Evolutionary conservation across 2,113 vertebrate species (phyloP).

Genomic region (Tichodroma muraria): DNA sequence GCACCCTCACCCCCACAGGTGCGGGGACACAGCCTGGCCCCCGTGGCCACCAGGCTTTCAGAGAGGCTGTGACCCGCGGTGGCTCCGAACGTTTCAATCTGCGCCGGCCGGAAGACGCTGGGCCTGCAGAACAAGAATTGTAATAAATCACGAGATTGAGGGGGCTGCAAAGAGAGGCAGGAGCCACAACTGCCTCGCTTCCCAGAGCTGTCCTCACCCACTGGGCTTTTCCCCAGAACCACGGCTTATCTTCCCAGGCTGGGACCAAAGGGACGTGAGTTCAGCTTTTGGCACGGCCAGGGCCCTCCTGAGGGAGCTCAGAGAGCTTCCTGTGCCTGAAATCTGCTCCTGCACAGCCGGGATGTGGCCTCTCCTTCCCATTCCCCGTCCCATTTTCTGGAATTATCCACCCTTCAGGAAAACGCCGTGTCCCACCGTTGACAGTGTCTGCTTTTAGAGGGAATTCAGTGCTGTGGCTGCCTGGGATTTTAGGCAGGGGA

Average conservation of each 20-base stretch:
- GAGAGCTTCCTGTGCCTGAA: not conserved
- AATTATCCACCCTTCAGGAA: not conserved
- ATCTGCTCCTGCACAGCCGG: not conserved
- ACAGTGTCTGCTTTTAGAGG: not conserved
- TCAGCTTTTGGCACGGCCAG: constrained; percentile 23
- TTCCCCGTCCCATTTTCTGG: not conserved
- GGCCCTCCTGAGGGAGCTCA: not conserved
- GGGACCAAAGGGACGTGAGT: constrained; percentile 15
- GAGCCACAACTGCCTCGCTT: not conserved
- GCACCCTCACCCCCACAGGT: not conserved
- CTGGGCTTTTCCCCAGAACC: not conserved
- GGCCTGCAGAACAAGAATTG: not conserved
- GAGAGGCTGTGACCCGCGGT: not conserved
- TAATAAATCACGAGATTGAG: not conserved
- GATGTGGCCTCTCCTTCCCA: not conserved
- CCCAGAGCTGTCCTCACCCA: constrained; percentile 7
- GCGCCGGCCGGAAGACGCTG: not conserved
- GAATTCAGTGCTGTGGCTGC: not conserved
- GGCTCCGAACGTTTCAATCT: not conserved
- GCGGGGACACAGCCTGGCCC: not conserved
- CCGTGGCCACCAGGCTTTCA: not conserved
- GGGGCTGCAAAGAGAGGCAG: not conserved
- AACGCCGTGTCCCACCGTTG: accelerated
- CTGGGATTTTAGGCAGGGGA: too few species aligned
- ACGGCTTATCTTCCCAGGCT: not conserved